Percentiles rank a stretch among this genome's conserved stretches.
Evolutionary conservation across 2,888 invertebrate species (phyloP).

Genomic region (Drosophila parthenogenetica): DNA sequence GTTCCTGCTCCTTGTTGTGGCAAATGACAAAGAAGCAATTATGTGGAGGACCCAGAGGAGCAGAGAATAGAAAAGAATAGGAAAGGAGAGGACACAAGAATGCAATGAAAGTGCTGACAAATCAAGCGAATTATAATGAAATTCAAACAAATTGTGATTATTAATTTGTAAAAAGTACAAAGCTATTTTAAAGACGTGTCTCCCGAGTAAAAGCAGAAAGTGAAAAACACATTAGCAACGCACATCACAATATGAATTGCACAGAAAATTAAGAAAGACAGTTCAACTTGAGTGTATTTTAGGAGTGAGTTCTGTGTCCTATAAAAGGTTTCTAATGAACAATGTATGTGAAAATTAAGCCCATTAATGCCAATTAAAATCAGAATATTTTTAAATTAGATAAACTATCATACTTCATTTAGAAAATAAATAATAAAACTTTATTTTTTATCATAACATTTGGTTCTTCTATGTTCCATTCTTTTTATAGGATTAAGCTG

Average conservation of each 20-base stretch:
- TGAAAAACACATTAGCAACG: slow-evolving; percentile 20
- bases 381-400: too few species aligned
- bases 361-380: not conserved
- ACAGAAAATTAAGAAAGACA: slow-evolving; percentile 32
- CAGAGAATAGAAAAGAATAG: not conserved
- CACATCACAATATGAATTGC: slow-evolving; percentile 31
- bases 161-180: slow-evolving; percentile 49
- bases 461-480: not conserved
- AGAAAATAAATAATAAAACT: too few species aligned
- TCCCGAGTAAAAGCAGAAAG: slow-evolving; percentile 3
- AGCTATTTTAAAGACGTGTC: slow-evolving; percentile 12
- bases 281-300: slow-evolving; percentile 18
- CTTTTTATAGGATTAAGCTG: slow-evolving; percentile 1
- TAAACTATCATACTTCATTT: too few species aligned
- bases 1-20: slow-evolving; percentile 56
- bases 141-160: slow-evolving; percentile 65
- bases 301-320: slow-evolving; percentile 8
- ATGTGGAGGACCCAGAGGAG: slow-evolving; percentile 50
- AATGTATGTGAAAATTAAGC: not conserved
- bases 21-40: slow-evolving; percentile 77
- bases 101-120: slow-evolving; percentile 54
- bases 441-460: too few species aligned
- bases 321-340: slow-evolving; percentile 6
- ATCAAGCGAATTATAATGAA: slow-evolving; percentile 66
- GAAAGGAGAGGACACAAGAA: slow-evolving; percentile 20